These are phyloP conservation scores for Nymphalis polychloros DNA, from an alignment of 2,888 invertebrate genomes.

Conservation along the genomic window DNA sequence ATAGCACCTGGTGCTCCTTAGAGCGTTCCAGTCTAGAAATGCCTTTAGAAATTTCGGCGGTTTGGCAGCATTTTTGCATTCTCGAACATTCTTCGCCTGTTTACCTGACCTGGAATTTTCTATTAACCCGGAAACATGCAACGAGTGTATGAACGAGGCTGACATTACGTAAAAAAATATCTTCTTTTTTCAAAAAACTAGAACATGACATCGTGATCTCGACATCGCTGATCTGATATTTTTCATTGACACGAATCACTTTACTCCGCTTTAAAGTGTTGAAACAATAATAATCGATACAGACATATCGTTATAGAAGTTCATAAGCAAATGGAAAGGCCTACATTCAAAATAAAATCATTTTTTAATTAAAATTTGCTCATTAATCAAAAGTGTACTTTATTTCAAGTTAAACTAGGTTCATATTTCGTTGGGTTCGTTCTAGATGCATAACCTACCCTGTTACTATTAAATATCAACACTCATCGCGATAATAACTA, in stretches of 20 bases:
- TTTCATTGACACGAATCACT: neutral
- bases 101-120: constrained; percentile 21
- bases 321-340: neutral
- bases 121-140: constrained; percentile 17
- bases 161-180: neutral
- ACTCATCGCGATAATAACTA: constrained; percentile 42
- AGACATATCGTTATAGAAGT: neutral
- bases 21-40: constrained; percentile 30
- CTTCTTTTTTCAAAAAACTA: neutral
- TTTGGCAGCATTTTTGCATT: constrained; percentile 29
- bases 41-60: constrained; percentile 29
- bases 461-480: constrained; percentile 63
- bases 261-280: neutral
- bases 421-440: constrained; percentile 67
- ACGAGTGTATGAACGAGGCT: neutral
- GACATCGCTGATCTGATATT: neutral
- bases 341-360: neutral
- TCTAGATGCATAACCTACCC: constrained; percentile 69
- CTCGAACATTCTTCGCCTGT: constrained; percentile 18
- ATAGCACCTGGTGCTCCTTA: constrained; percentile 33
- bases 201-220: neutral
- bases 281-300: neutral
- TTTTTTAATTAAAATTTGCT: constrained; percentile 31
- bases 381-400: constrained; percentile 42
- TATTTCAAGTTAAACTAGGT: constrained; percentile 42